These are phyloP conservation scores for Zeugodacus cucurbitae DNA, from an alignment of 1,140 invertebrate genomes.

Conservation along the genomic window DNA sequence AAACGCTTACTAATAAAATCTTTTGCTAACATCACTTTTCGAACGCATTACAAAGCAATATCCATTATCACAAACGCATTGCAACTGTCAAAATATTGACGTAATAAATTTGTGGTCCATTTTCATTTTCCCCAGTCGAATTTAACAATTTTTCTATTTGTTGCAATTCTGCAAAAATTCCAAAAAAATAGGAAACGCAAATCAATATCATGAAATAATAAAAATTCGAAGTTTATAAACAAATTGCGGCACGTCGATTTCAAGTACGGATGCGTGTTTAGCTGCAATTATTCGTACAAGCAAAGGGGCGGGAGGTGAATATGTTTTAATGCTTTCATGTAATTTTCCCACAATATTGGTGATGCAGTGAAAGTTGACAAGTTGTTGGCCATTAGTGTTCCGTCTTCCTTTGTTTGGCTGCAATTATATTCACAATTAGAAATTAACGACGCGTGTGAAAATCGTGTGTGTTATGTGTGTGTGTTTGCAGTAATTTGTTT, in stretches of 20 bases:
- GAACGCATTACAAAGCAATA: neutral
- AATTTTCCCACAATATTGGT: conserved; percentile 7
- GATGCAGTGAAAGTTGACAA: conserved; percentile 25
- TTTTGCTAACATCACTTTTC: neutral
- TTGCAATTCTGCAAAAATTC: conserved; percentile 34
- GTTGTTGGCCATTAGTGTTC: neutral
- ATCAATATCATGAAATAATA: conserved; percentile 31
- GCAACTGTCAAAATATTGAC: conserved; percentile 40
- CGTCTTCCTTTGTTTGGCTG: neutral
- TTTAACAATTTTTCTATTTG: conserved; percentile 39
- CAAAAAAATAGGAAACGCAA: conserved; percentile 33
- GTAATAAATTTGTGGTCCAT: conserved; percentile 35
- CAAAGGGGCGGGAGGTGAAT: conserved; percentile 18
- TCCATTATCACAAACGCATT: neutral
- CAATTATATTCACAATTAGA: conserved; percentile 9
- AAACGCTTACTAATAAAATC: too few species aligned
- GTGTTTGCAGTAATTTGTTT: neutral
- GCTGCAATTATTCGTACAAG: conserved; percentile 9
- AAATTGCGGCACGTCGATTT: conserved; percentile 9
- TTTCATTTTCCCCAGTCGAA: conserved; percentile 32
- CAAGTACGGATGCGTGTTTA: conserved; percentile 7
- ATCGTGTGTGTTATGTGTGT: neutral
- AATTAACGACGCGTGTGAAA: neutral
- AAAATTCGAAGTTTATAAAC: conserved; percentile 34
- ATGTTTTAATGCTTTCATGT: conserved; percentile 32